Evolutionary conservation across 2,888 invertebrate species (phyloP).

Genomic region (Synanthedon tipuliformis): DNA sequence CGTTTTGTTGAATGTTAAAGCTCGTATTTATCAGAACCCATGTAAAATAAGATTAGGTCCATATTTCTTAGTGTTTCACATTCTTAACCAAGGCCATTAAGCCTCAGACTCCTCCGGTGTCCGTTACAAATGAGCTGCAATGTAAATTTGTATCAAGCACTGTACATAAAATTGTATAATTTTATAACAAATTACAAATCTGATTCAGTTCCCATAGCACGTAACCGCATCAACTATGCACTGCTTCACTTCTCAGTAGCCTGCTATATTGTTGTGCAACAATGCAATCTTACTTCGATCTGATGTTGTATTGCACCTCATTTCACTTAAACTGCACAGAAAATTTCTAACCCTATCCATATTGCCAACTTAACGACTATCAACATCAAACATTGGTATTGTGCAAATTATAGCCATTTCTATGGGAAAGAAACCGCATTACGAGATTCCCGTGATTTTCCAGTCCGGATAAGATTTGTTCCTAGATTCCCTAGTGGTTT

Average conservation of each 20-base stretch:
- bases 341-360: constrained; percentile 30
- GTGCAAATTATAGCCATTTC: constrained; percentile 49
- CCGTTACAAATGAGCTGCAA: not conserved
- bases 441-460: constrained; percentile 55
- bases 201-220: constrained; percentile 56
- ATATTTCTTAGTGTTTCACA: not conserved
- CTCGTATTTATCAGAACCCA: not conserved
- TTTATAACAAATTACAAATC: constrained; percentile 43
- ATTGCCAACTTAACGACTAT: constrained; percentile 45
- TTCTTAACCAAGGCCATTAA: not conserved
- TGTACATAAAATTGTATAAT: not conserved
- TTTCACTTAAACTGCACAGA: constrained; percentile 41
- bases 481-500: constrained; percentile 61
- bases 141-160: not conserved
- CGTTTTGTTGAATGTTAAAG: too few relatives aligned
- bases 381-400: constrained; percentile 61
- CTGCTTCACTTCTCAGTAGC: constrained; percentile 39
- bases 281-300: constrained; percentile 58
- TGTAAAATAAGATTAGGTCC: not conserved
- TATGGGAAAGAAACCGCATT: constrained; percentile 59
- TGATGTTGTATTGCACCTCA: constrained; percentile 55
- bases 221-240: constrained; percentile 55
- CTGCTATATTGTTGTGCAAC: constrained; percentile 49
- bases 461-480: constrained; percentile 53
- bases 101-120: not conserved